Evolutionary conservation across 2,113 vertebrate genomes (phyloP).

Genomic region (Prolemur simus): DNA sequence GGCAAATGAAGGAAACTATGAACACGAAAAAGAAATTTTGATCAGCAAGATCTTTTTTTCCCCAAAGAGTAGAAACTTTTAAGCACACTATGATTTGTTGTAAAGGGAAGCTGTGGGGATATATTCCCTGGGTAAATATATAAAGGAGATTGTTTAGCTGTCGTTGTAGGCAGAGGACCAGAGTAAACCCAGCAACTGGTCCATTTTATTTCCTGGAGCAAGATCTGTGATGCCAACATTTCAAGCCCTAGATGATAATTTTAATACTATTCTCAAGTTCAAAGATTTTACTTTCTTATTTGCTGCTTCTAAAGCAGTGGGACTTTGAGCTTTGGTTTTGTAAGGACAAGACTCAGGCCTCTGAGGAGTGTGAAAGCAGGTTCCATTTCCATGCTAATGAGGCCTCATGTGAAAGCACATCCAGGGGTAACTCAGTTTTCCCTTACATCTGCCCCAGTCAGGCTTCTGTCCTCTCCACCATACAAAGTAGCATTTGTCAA

Average conservation of each 20-base stretch:
- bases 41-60: neutral
- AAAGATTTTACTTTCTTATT: constrained; percentile 58
- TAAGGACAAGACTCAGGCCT: neutral
- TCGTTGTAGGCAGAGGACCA: constrained; percentile 18
- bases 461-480: neutral
- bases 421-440: constrained; percentile 31
- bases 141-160: neutral
- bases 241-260: constrained; percentile 31
- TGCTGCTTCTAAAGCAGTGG: neutral
- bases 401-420: neutral
- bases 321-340: constrained; percentile 41
- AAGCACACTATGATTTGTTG: neutral
- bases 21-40: constrained; percentile 6
- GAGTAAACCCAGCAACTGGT: neutral
- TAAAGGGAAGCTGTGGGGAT: neutral
- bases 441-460: neutral
- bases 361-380: constrained; percentile 56
- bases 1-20: neutral
- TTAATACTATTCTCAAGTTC: constrained; percentile 60
- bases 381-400: neutral
- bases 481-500: neutral
- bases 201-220: constrained; percentile 51
- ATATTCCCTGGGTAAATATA: neutral
- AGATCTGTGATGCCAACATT: neutral
- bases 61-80: neutral